phyloP scores from a whole-genome alignment of 2,113 vertebrate species.

The Sapajus apella region DNA sequence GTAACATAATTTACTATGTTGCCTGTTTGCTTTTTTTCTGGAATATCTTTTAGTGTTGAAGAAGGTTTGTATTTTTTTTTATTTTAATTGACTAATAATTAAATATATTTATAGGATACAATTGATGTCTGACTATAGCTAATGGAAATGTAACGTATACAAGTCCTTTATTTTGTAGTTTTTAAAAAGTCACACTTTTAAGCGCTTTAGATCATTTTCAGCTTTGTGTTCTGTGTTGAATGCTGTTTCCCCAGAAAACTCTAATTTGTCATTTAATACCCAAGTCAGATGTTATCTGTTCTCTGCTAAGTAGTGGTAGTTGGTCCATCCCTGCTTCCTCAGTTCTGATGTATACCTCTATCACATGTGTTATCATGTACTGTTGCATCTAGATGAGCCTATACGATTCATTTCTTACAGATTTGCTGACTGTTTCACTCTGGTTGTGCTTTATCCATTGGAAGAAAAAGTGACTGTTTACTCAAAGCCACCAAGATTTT shows the following conservation, averaged over 20 bases:
- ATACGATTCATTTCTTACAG: neutral
- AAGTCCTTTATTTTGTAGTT: neutral
- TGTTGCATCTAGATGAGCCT: neutral
- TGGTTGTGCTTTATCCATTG: neutral
- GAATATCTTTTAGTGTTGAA: neutral
- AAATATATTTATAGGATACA: neutral
- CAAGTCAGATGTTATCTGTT: neutral
- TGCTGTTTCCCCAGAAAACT: neutral
- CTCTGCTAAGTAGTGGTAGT: neutral
- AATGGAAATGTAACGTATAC: neutral
- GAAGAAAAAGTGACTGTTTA: neutral
- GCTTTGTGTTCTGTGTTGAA: neutral
- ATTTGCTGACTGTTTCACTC: neutral
- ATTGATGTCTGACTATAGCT: neutral
- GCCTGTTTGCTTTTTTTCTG: neutral
- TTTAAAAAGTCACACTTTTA: neutral
- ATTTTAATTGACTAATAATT: neutral
- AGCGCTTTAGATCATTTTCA: neutral
- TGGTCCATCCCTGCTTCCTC: neutral
- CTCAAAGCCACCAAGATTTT: neutral
- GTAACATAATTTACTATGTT: neutral
- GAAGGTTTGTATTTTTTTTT: neutral
- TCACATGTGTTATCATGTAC: neutral
- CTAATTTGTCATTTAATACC: neutral
- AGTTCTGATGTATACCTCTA: neutral